These are phyloP conservation scores for Mnemiopsis leidyi DNA, from an alignment of 37 sponge, comb jelly and placozoan species.

Conservation along the genomic window DNA sequence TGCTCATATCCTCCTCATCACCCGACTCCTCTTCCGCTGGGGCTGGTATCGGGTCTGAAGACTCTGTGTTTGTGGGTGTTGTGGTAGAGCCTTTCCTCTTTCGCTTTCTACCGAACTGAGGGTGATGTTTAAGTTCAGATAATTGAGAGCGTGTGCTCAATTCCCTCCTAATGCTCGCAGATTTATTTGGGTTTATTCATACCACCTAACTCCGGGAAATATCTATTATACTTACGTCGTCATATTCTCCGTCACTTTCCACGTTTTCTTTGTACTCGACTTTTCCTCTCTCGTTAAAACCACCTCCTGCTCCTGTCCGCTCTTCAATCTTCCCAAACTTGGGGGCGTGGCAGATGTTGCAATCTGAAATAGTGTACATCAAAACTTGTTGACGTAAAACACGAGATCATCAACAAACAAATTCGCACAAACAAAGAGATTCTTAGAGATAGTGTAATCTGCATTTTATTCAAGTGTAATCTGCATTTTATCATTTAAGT, in stretches of 20 bases:
- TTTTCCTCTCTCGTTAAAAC: slow-evolving; percentile 87
- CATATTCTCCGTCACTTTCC: slow-evolving; percentile 92
- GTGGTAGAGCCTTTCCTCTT: neutral
- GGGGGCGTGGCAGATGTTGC: slow-evolving; percentile 88
- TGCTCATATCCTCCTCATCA: slow-evolving; percentile 54
- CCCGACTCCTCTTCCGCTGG: slow-evolving; percentile 64
- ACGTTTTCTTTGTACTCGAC: slow-evolving; percentile 90
- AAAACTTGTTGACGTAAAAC: too few species aligned
- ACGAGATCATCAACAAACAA: too few species aligned
- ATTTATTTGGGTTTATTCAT: too few species aligned
- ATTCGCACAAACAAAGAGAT: too few species aligned
- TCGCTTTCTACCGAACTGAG: slow-evolving; percentile 47
- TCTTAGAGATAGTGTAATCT: too few species aligned
- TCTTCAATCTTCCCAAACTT: slow-evolving; percentile 93
- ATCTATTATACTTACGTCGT: slow-evolving; percentile 76
- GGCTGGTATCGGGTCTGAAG: neutral
- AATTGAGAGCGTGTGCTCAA: too few species aligned
- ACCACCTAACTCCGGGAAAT: too few species aligned
- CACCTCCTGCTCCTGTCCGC: slow-evolving; percentile 92
- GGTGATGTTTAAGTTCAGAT: too few species aligned
- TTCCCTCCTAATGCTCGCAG: too few species aligned
- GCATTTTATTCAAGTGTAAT: too few species aligned
- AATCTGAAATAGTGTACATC: too few species aligned
- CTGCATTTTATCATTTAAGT: too few species aligned
- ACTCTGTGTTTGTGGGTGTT: neutral